Percentiles rank a stretch among this genome's conserved stretches.
phyloP scores from a whole-genome alignment of 2,797 vertebrate genomes.

The Lithobates sylvaticus region DNA sequence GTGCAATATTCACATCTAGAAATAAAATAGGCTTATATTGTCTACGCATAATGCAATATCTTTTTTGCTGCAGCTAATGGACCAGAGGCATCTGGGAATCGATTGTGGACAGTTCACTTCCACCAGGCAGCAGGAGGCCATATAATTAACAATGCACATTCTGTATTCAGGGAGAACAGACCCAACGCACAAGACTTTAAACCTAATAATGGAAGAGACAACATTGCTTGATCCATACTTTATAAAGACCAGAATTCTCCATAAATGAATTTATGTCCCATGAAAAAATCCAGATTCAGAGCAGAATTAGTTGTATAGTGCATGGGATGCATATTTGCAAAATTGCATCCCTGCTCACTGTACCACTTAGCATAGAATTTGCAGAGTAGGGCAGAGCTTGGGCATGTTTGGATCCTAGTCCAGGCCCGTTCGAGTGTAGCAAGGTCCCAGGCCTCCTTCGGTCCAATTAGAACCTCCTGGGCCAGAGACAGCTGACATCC shows the following conservation, averaged over 20 bases:
- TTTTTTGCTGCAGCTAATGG: neutral
- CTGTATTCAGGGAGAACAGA: slow-evolving; percentile 21
- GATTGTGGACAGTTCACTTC: slow-evolving; percentile 9
- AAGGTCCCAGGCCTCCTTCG: too few species aligned
- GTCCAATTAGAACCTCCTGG: too few species aligned
- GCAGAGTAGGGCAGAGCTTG: too few species aligned
- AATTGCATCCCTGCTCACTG: too few species aligned
- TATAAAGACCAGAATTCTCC: slow-evolving; percentile 31
- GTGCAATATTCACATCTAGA: neutral
- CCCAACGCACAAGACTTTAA: slow-evolving; percentile 20
- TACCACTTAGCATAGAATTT: too few species aligned
- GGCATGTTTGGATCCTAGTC: too few species aligned
- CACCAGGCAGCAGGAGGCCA: slow-evolving; percentile 32
- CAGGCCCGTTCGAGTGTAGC: too few species aligned
- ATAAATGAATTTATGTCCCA: slow-evolving; percentile 35
- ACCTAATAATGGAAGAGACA: slow-evolving; percentile 41
- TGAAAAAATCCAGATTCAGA: slow-evolving; percentile 33
- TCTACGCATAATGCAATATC: neutral
- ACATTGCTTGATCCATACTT: slow-evolving; percentile 5
- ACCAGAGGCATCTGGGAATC: slow-evolving; percentile 36
- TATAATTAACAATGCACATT: slow-evolving; percentile 35
- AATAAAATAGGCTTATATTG: slow-evolving; percentile 11
- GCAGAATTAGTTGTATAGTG: too few species aligned
- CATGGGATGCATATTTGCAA: too few species aligned
- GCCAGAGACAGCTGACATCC: too few species aligned